A percentile compares a stretch with the other conserved stretches of the same genome.
These are phyloP conservation scores for Serinus canaria DNA, from an alignment of 2,113 vertebrate genomes.

Conservation along the genomic window DNA sequence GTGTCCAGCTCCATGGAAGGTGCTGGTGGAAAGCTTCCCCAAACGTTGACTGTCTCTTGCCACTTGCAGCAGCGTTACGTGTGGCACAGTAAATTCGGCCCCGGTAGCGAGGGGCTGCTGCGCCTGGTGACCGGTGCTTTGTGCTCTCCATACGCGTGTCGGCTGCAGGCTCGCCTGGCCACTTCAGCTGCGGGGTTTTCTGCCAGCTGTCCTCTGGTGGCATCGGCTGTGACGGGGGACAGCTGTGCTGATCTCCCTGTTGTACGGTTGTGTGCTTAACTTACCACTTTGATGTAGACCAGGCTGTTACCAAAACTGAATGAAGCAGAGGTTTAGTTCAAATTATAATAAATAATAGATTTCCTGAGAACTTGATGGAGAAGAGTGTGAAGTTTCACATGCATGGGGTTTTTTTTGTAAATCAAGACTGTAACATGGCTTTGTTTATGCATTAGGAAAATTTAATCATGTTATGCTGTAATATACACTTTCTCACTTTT, in stretches of 20 bases:
- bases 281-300: accelerated
- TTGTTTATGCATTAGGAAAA: neutral
- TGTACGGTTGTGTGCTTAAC: neutral
- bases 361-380: neutral
- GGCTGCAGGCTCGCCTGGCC: neutral
- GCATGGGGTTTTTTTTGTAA: accelerated
- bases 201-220: too few relatives aligned
- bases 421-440: neutral
- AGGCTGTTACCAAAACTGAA: neutral
- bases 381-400: accelerated
- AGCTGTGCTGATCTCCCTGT: accelerated
- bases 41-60: accelerated
- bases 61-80: accelerated
- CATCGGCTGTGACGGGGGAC: neutral
- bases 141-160: accelerated
- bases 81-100: accelerated
- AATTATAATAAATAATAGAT: neutral
- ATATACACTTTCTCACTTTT: neutral
- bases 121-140: accelerated
- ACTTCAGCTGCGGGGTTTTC: accelerated
- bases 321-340: neutral
- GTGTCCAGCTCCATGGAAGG: neutral
- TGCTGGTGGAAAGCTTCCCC: neutral
- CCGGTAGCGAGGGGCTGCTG: neutral
- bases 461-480: neutral